These are phyloP conservation scores for Anoplopoma fimbria DNA, from an alignment of 2,113 vertebrate genomes.

Conservation along the genomic window DNA sequence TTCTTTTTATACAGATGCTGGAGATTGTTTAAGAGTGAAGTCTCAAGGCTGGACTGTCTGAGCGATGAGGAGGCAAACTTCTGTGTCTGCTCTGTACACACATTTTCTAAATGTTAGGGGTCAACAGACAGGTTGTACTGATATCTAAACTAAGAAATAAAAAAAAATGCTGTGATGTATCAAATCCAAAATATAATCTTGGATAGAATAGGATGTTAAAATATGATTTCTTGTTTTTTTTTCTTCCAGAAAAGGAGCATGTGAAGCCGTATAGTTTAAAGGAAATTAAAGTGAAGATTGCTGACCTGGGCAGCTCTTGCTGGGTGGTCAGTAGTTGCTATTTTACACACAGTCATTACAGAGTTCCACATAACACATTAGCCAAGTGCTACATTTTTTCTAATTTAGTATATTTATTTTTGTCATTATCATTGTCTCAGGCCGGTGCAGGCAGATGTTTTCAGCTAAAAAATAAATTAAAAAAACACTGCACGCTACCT, in stretches of 20 bases:
- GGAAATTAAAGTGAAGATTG: constrained; percentile 87
- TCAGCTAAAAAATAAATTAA: too few relatives aligned
- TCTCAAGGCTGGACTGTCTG: constrained; percentile 1
- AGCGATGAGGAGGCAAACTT: neutral
- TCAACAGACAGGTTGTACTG: neutral
- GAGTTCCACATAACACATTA: neutral
- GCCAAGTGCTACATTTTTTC: too few relatives aligned
- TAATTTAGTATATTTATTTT: too few relatives aligned
- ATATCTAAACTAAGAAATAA: neutral
- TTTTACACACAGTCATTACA: neutral
- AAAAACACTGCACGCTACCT: neutral
- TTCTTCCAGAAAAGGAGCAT: constrained; percentile 15
- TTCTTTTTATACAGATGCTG: neutral
- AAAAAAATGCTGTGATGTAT: neutral
- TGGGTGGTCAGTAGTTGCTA: constrained; percentile 86
- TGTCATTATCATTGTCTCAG: neutral
- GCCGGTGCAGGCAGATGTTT: too few relatives aligned
- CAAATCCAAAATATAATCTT: neutral
- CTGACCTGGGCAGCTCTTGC: constrained; percentile 90
- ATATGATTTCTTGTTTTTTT: neutral
- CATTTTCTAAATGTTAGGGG: neutral
- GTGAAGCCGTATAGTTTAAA: constrained; percentile 59
- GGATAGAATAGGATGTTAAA: neutral
- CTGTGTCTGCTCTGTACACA: neutral
- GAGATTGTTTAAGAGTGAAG: neutral